Conservation (phyloP, 1,140 invertebrate species). For the Drosophila cardini region DNA sequence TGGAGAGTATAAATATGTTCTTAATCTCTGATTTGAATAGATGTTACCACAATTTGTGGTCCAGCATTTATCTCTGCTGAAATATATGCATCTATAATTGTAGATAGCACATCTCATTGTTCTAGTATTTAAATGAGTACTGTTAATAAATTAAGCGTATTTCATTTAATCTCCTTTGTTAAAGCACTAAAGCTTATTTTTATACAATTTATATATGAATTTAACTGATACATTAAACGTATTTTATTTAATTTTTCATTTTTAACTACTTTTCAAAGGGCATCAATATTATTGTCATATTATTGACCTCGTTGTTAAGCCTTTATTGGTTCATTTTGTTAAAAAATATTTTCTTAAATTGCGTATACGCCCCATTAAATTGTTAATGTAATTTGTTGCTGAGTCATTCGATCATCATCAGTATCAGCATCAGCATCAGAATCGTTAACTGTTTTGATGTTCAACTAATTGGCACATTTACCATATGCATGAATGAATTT, state of each 20-base stretch:
- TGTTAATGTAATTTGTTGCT: conserved; percentile 31
- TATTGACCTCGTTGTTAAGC: not conserved
- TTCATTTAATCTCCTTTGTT: no score
- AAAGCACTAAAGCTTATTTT: no score
- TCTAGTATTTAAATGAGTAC: no score
- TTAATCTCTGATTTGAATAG: not conserved
- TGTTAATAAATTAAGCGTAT: no score
- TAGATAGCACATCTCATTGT: no score
- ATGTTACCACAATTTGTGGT: no score
- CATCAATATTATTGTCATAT: not conserved
- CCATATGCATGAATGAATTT: conserved; percentile 35
- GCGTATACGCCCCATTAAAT: conserved; percentile 39
- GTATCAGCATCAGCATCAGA: conserved; percentile 7
- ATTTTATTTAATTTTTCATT: no score
- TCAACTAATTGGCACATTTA: conserved; percentile 74
- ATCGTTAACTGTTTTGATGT: conserved; percentile 50
- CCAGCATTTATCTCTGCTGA: no score
- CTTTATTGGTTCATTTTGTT: conserved; percentile 1
- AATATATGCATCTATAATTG: no score
- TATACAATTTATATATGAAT: no score
- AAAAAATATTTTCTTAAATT: conserved; percentile 18
- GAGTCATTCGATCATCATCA: conserved; percentile 53
- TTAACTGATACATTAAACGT: no score
- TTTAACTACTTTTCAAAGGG: no score
- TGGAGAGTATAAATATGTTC: not conserved